Base-by-base conservation (phyloP, 2,113 vertebrate species). In the Alosa alosa region DNA sequence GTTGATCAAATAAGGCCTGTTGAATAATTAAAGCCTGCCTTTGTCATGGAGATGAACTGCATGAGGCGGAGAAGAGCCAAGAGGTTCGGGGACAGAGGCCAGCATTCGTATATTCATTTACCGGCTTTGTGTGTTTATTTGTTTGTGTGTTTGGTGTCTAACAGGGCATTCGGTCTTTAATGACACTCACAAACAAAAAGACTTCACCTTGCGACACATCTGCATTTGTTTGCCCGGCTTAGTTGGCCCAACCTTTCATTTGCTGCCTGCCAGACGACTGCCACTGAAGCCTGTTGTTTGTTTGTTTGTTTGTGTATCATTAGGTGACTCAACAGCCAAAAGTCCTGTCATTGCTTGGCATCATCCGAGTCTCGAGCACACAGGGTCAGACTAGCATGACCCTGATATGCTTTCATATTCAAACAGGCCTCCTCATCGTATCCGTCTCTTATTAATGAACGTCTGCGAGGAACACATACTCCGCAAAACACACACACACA, bases 1-100 rank as follows among this genome's bases (percentile, higher is more conserved):
- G 94, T 93, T 94, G 95, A 96, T 95, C 94, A 95, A 95, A 94
- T 94, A 93, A 92, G 91, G 88, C 84, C 60, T 86, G 88, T 88
- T 96, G 93, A 96, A 96, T 96, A 95, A 96, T 95, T 95, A 92
- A 95, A 89, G 83, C 55, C 17, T 88, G 92, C 90, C 92, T 95
- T 95, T 95, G 93, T 95, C 94, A 95, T 95, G 94, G 92, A 94
- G 94, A 96, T 95, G 87, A 94, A 90, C 82, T 90, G 87, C 81
- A 75, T 88, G 90, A 31, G 50, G 86, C 78, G 78, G 52, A 55
- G 55, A 41, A 82, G 64, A 84, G 82, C 31, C 13, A 46, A 82
- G 20, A 72, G 85, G 64, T 81, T 87, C 88, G 88, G 81, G 82
- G 82, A n/a, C 36, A 17, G 4, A 5, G 72, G 72, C 72, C 72